Evolutionary conservation across 1,140 invertebrate genomes (phyloP), one percentile per base, ranked within the genome.

Genomic region (Maniola jurtina): DNA sequence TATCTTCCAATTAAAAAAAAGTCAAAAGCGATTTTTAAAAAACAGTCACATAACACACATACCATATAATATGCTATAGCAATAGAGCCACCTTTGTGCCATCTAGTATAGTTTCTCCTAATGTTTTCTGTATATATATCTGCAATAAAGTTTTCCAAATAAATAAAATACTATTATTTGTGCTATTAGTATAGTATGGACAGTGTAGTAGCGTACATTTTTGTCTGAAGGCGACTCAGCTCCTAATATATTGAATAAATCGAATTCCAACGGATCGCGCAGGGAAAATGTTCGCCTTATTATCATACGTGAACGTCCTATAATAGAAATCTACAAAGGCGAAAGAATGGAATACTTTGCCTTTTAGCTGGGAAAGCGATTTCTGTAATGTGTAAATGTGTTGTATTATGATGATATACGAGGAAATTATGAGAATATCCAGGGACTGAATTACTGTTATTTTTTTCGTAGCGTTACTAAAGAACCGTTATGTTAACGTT

Each of bases 171-270:
- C n/a, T n/a, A n/a, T n/a, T n/a, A n/a, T n/a, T 25, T 25, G 14
- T 2, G 11, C 47, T 48, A 48, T 48, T 48, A 48, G 14, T 13
- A 42, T 2, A n/a, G 14, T 0, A 2, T n/a, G 11, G 16, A n/a
- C n/a, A n/a, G n/a, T n/a, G 13, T 50, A 14, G 38, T 47, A 35
- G 14, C 14, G 34, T 48, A 25, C 11, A 48, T 58, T 64, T 58
- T 57, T 58, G 34, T 57, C 40, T 35, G 54, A 64, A 40, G 34
- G 34, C 47, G 33, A 50, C 6, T 15, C 33, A 5, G 45, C 34
- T 35, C n/a, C 48, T 62, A 55, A 55, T 62, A 64, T 56, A 50
- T 48, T 47, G 33, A 64, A 64, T 40, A 64, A 64, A 64, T 64
- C 34, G 63, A 64, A 64, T 58, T 64, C 63, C 63, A 50, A 58